These are phyloP conservation scores for Drosophila anomelani DNA, from an alignment of 2,888 invertebrate genomes.

Conservation along the genomic window DNA sequence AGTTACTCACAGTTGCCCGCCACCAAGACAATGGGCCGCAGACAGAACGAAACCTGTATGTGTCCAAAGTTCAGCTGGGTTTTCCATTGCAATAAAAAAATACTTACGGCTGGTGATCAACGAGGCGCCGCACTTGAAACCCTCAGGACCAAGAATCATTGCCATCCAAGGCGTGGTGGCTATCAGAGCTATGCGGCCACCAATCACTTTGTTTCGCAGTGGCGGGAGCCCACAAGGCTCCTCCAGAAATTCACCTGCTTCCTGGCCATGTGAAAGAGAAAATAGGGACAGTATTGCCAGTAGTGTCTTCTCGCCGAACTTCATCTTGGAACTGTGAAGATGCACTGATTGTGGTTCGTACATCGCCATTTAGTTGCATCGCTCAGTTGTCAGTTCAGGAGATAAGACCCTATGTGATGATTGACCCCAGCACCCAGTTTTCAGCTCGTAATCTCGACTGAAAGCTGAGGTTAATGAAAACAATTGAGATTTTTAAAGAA, in stretches of 20 bases:
- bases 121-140: constrained; percentile 9
- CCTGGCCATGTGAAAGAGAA: neutral
- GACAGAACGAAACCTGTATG: constrained; percentile 14
- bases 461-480: neutral
- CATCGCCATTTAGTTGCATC: neutral
- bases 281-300: neutral
- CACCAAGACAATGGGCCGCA: constrained; percentile 2
- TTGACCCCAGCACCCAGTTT: neutral
- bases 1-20: neutral
- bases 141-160: neutral
- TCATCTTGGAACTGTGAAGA: neutral
- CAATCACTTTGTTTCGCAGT: neutral
- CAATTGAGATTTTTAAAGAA: neutral
- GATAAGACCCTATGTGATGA: neutral
- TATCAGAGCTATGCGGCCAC: neutral
- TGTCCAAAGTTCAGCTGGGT: neutral
- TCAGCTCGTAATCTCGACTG: too few relatives aligned
- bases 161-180: constrained; percentile 16
- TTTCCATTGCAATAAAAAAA: neutral
- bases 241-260: neutral
- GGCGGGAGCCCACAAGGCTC: neutral
- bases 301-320: neutral
- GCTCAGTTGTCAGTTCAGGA: neutral
- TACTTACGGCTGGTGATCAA: constrained; percentile 17
- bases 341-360: neutral